Conservation (phyloP, 1,140 invertebrate genomes). For the Telenomus remus region DNA sequence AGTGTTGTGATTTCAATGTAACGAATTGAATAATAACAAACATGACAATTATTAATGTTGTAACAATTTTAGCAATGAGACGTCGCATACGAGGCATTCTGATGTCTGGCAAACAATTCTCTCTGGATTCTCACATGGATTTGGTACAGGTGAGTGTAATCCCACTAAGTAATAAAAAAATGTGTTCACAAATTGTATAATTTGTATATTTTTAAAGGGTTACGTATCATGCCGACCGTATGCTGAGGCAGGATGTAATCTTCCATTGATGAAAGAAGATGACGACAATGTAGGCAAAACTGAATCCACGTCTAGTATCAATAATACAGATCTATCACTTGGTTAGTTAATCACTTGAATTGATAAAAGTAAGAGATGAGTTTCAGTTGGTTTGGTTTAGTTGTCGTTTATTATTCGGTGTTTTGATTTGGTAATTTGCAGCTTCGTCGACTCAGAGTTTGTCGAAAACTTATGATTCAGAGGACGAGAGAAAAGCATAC, state of each 20-base stretch:
- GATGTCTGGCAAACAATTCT: slow-evolving; percentile 92
- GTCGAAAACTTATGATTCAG: slow-evolving; percentile 38
- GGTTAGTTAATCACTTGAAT: slow-evolving; percentile 52
- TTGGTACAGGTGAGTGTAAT: slow-evolving; percentile 81
- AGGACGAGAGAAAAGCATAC: slow-evolving; percentile 16
- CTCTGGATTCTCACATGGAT: slow-evolving; percentile 92
- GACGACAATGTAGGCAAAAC: slow-evolving; percentile 62
- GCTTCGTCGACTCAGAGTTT: slow-evolving; percentile 51
- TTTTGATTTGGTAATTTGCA: slow-evolving; percentile 4
- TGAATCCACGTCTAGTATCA: slow-evolving; percentile 64
- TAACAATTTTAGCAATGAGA: slow-evolving; percentile 79
- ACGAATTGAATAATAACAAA: too few species aligned
- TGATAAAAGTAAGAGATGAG: too few species aligned
- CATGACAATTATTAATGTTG: too few species aligned
- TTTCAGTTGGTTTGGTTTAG: too few species aligned
- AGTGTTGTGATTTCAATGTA: too few species aligned
- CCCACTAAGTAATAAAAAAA: neutral
- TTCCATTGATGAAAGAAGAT: slow-evolving; percentile 79
- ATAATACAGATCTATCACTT: slow-evolving; percentile 61
- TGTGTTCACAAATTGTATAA: neutral
- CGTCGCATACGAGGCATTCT: slow-evolving; percentile 89
- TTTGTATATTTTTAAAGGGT: slow-evolving; percentile 56
- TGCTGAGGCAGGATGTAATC: slow-evolving; percentile 68
- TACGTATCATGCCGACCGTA: slow-evolving; percentile 66
- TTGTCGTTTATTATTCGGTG: too few species aligned